Evolutionary conservation across 2,797 vertebrate species (phyloP), one percentile per base, ranked within the genome.

Genomic region (Sylvia borin): DNA sequence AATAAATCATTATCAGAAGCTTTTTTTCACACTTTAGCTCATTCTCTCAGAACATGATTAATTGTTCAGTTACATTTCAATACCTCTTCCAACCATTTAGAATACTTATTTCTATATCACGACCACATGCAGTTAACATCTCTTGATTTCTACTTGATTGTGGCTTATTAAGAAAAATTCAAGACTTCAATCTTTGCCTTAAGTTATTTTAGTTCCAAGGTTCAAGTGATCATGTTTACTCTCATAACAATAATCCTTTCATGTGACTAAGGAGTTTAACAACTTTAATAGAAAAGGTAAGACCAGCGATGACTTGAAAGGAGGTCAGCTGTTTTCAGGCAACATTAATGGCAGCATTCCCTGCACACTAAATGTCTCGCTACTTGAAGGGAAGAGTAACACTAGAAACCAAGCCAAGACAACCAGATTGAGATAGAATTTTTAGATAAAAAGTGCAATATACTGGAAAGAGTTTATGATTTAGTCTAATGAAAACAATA

Each of bases 111-210:
- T 95, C 93, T 94, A 80, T 60, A 94, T 58, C 40, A 74, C 81
- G 84, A 81, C 86, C 66, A 76, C 66, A 74, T 51, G 58, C 36
- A 86, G 53, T 95, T 95, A 95, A 77, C 27, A 95, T 88, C 51
- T 75, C 83, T 87, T 93, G 71, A 90, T 85, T 93, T 87, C 54
- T 83, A 3, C 34, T 51, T 85, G 66, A 97, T 92, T 86, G 38
- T 80, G 70, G 47, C 72, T 93, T 90, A 92, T 84, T 88, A 51
- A 91, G 81, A 83, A 93, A 97, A 94, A 94, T 74, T 72, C 53
- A 76, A 84, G 55, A 73, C 50, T 77, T 95, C 77, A 85, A 82
- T 96, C 91, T 93, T 94, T 86, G 70, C 19, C 53, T 67, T n/a
- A 83, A 88, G 76, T 81, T 91, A 82, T 91, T 87, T 91, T 67